These are phyloP conservation scores for Brassicogethes aeneus DNA, from an alignment of 2,888 invertebrate species.

Conservation along the genomic window DNA sequence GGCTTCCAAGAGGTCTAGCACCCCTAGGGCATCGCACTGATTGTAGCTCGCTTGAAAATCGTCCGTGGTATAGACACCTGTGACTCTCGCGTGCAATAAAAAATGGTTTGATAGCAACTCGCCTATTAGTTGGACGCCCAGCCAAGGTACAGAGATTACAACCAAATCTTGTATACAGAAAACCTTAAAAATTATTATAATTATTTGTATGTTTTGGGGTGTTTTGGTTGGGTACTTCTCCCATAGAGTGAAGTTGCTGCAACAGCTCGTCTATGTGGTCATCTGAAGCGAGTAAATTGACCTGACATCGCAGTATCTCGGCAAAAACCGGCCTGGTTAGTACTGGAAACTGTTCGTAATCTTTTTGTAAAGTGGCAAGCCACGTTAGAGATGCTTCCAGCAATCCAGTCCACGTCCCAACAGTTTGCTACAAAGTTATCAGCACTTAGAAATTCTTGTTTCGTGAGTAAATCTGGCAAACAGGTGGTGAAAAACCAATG, in stretches of 20 bases:
- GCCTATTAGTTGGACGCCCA: slow-evolving; percentile 58
- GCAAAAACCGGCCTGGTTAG: slow-evolving; percentile 51
- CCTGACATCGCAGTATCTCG: slow-evolving; percentile 46
- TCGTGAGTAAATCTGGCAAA: background rate
- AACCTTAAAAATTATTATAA: slow-evolving; percentile 25
- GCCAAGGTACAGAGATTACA: slow-evolving; percentile 58
- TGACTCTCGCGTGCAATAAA: slow-evolving; percentile 45
- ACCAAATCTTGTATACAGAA: slow-evolving; percentile 49
- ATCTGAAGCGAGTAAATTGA: slow-evolving; percentile 57
- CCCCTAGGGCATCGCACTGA: slow-evolving; percentile 58
- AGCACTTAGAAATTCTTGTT: background rate
- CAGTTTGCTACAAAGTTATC: slow-evolving; percentile 30
- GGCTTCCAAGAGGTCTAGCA: slow-evolving; percentile 60
- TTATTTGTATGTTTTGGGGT: background rate
- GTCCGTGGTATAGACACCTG: slow-evolving; percentile 62
- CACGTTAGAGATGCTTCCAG: slow-evolving; percentile 48
- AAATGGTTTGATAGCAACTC: slow-evolving; percentile 53
- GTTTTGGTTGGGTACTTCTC: slow-evolving; percentile 51
- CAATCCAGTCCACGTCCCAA: slow-evolving; percentile 47
- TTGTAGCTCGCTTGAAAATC: slow-evolving; percentile 66
- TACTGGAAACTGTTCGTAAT: slow-evolving; percentile 51
- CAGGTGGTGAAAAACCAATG: background rate
- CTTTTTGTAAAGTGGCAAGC: slow-evolving; percentile 45
- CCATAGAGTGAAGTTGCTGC: slow-evolving; percentile 54
- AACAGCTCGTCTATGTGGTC: slow-evolving; percentile 54